These are phyloP conservation scores for Leucopsar rothschildi DNA, from an alignment of 2,113 vertebrate genomes.

Conservation along the genomic window DNA sequence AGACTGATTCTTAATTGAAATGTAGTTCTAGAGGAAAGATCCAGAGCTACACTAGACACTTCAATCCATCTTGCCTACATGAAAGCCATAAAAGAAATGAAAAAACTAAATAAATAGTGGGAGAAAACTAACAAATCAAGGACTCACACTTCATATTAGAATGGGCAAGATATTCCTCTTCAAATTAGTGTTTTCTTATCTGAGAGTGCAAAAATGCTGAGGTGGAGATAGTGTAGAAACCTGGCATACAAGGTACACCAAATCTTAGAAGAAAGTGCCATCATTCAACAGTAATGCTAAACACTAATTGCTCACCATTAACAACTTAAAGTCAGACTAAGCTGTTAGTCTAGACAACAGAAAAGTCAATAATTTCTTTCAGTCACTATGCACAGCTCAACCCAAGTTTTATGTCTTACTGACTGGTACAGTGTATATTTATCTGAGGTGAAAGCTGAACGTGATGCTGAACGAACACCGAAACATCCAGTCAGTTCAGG, in stretches of 20 bases:
- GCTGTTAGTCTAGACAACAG: not conserved
- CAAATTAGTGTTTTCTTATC: not conserved
- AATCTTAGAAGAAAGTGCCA: not conserved
- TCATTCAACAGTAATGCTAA: not conserved
- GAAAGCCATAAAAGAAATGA: not conserved
- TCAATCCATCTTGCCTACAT: not conserved
- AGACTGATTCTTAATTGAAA: not conserved
- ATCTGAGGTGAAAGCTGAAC: not conserved
- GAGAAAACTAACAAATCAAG: not conserved
- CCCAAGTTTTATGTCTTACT: not conserved
- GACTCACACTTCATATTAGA: not conserved
- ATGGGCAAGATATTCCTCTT: not conserved
- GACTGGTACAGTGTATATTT: not conserved
- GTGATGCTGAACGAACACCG: not conserved
- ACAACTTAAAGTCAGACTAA: not conserved
- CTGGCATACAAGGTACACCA: not conserved
- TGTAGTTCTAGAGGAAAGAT: not conserved
- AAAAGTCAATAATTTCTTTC: not conserved
- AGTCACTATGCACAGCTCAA: not conserved
- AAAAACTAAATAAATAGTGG: rapidly evolving
- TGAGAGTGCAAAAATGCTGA: not conserved
- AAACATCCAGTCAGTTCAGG: not conserved
- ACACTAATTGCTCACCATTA: not conserved
- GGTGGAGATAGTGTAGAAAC: not conserved
- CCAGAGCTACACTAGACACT: not conserved